phyloP scores from a whole-genome alignment of 2,888 invertebrate genomes.

The Lamellibrachia columna region DNA sequence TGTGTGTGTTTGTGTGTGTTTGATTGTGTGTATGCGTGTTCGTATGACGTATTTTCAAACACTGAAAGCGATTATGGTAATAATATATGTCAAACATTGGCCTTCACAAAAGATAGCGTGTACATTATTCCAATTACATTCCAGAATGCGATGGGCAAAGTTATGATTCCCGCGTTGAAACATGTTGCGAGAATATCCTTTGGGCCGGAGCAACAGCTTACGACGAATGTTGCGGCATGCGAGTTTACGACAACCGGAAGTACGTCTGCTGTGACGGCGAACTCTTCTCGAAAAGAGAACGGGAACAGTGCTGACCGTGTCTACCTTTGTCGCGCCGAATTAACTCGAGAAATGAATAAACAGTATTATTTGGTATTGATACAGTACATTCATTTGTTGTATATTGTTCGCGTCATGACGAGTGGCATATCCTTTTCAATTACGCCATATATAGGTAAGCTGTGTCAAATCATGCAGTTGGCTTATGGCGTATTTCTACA shows the following conservation, averaged over 20 bases:
- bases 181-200: background rate
- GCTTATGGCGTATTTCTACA: background rate
- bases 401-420: background rate
- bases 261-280: background rate
- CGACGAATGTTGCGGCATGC: background rate
- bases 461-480: background rate
- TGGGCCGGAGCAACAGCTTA: background rate
- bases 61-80: background rate
- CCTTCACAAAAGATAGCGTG: background rate
- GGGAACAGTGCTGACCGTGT: background rate
- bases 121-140: background rate
- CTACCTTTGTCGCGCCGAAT: background rate
- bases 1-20: background rate
- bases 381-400: background rate
- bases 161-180: background rate
- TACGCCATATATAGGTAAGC: background rate
- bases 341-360: background rate
- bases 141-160: background rate
- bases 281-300: background rate
- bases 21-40: background rate
- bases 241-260: constrained; percentile 4
- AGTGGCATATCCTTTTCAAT: no score
- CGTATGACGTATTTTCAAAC: background rate
- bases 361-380: background rate
- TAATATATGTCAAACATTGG: background rate